These are phyloP conservation scores for Lymantria monacha DNA, from an alignment of 2,888 invertebrate genomes.

Conservation along the genomic window DNA sequence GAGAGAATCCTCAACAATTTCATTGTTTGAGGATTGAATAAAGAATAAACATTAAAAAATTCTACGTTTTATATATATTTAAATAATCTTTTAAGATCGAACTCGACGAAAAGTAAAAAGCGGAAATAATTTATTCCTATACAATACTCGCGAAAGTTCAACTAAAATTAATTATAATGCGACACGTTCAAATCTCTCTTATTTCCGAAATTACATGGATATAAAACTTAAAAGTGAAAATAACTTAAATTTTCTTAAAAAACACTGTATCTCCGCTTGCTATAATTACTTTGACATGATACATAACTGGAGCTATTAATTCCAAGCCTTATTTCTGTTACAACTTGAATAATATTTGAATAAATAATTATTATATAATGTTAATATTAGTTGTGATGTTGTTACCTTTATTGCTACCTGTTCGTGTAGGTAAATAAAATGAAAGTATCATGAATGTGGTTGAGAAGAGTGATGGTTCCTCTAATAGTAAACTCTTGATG, in stretches of 20 bases:
- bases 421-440: neutral
- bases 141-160: conserved; percentile 7
- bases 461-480: too few species aligned
- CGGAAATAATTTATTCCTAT: conserved; percentile 3
- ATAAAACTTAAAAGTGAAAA: conserved; percentile 24
- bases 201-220: neutral
- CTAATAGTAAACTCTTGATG: too few species aligned
- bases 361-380: conserved; percentile 23
- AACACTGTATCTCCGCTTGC: conserved; percentile 3
- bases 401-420: neutral
- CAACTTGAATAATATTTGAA: conserved; percentile 25
- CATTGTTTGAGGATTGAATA: too few species aligned
- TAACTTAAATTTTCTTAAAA: conserved; percentile 11
- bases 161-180: conserved; percentile 11
- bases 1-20: too few species aligned
- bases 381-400: conserved; percentile 12
- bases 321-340: conserved; percentile 11
- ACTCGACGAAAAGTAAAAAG: conserved; percentile 7
- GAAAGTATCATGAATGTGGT: neutral
- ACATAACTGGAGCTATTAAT: conserved; percentile 20
- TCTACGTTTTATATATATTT: neutral
- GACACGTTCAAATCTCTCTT: conserved; percentile 15
- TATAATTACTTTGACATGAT: conserved; percentile 24
- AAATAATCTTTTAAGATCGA: neutral
- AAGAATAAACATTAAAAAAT: too few species aligned